phyloP scores from a whole-genome alignment of 1,140 invertebrate genomes.

The Euura lappo region DNA sequence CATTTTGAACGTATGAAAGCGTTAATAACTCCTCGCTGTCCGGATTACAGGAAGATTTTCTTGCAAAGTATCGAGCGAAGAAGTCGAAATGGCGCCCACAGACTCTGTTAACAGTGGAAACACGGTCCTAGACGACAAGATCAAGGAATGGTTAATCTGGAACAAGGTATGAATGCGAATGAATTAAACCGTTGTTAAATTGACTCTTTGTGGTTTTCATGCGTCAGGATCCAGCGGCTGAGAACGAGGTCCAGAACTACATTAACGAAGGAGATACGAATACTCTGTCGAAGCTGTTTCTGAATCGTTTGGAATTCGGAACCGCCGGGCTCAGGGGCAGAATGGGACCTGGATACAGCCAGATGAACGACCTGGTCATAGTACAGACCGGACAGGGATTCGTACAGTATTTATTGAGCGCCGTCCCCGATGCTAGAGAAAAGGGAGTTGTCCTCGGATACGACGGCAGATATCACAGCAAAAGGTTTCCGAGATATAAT shows the following conservation, averaged over 20 bases:
- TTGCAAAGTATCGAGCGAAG: neutral
- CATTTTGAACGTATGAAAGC: neutral
- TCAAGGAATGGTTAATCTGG: slow-evolving; percentile 70
- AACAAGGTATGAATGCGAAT: slow-evolving; percentile 61
- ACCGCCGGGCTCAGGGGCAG: slow-evolving; percentile 89
- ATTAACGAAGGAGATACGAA: slow-evolving; percentile 58
- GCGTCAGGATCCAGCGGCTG: slow-evolving; percentile 58
- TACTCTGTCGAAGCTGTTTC: slow-evolving; percentile 65
- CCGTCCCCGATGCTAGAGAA: slow-evolving; percentile 58
- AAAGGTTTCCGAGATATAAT: slow-evolving; percentile 65
- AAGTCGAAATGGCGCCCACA: slow-evolving; percentile 28
- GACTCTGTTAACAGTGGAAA: slow-evolving; percentile 45
- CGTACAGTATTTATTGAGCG: slow-evolving; percentile 75
- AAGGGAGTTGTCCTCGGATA: slow-evolving; percentile 90
- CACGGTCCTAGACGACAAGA: slow-evolving; percentile 61
- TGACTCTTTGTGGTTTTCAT: slow-evolving; percentile 15
- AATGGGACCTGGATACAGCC: slow-evolving; percentile 92
- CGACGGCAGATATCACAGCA: slow-evolving; percentile 94
- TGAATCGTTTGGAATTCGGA: slow-evolving; percentile 80
- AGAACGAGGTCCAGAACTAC: slow-evolving; percentile 63
- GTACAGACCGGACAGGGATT: slow-evolving; percentile 96
- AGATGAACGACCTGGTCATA: slow-evolving; percentile 98
- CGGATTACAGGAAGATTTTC: no score
- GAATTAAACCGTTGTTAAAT: neutral
- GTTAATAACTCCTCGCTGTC: neutral